Evolutionary conservation across 2,797 vertebrate species (phyloP), one percentile per base, ranked within the genome.

Genomic region (Propithecus perrieri): DNA sequence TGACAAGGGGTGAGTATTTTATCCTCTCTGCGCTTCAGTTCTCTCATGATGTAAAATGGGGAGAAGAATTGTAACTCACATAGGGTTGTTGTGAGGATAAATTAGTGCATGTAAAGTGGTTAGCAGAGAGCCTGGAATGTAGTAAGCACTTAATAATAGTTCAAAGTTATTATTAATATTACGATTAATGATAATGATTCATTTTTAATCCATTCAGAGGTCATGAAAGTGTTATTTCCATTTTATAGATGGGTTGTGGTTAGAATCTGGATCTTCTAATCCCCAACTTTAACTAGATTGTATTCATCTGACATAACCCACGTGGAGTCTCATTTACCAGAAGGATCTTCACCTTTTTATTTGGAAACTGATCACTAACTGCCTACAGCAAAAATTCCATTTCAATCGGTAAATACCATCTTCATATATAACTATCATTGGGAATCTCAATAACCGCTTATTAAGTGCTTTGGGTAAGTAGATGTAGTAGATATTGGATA

Each of bases 391-490:
- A 91, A 75, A 85, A 63, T 92, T 78, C 67, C 55, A 87, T 94
- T 83, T 91, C 81, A 88, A 4, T 57, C 41, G 88, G 74, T 59
- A 89, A 78, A 92, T 43, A 63, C n/a, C 83, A 81, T 86, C 41
- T 75, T 92, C 65, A 67, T 55, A 50, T 85, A 69, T 33, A 84
- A 83, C 71, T 71, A 59, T 92, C 53, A 5, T 2, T 63, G 83
- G 69, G 93, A 95, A 91, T 88, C 74, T 79, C 61, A 88, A 1
- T 33, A 85, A 93, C 53, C 92, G 41, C 91, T 89, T 91, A 86
- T 94, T 96, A 95, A 76, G 69, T 81, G 61, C 72, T 96, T 93
- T 61, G 65, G 81, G 8, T 83, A 65, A 93, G 85, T 53, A 63
- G 67, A 91, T 81, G 72, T 61, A 35, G 43, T 72, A 63, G 72